A percentile compares a stretch with the other conserved stretches of the same genome.
These are phyloP conservation scores for Miltochrista miniata DNA, from an alignment of 2,888 invertebrate species.

Conservation along the genomic window DNA sequence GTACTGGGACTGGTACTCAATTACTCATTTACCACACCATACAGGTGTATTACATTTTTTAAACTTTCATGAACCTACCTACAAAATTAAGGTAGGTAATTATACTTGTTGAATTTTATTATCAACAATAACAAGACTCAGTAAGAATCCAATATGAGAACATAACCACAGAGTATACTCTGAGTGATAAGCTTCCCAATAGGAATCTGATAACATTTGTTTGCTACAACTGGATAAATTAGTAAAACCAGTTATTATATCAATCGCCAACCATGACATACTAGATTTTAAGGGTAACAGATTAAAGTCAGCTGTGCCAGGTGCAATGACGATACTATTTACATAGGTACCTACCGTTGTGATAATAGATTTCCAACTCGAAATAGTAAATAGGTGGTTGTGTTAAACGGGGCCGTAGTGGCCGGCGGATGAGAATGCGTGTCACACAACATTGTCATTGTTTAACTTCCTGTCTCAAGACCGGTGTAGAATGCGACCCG, in stretches of 20 bases:
- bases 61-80: too few species aligned
- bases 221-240: conserved; percentile 4
- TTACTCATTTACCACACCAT: too few species aligned
- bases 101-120: too few species aligned
- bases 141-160: too few species aligned
- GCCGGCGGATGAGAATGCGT: conserved; percentile 9
- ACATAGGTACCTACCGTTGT: conserved; percentile 37
- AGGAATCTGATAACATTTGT: conserved; percentile 25
- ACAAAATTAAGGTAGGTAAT: too few species aligned
- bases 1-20: too few species aligned
- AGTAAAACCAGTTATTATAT: conserved; percentile 17
- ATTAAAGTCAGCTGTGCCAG: conserved; percentile 42
- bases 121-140: too few species aligned
- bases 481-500: conserved; percentile 42
- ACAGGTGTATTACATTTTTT: too few species aligned
- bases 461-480: conserved; percentile 31
- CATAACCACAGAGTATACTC: not conserved
- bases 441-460: conserved; percentile 40
- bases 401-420: conserved; percentile 5
- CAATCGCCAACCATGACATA: conserved; percentile 16
- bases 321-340: conserved; percentile 33
- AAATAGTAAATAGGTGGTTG: conserved; percentile 8
- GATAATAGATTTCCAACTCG: conserved; percentile 30
- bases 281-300: conserved; percentile 27
- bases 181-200: conserved; percentile 38